Conservation (phyloP, 2,888 invertebrate genomes). For the Hydrotaea cyrtoneurina region DNA sequence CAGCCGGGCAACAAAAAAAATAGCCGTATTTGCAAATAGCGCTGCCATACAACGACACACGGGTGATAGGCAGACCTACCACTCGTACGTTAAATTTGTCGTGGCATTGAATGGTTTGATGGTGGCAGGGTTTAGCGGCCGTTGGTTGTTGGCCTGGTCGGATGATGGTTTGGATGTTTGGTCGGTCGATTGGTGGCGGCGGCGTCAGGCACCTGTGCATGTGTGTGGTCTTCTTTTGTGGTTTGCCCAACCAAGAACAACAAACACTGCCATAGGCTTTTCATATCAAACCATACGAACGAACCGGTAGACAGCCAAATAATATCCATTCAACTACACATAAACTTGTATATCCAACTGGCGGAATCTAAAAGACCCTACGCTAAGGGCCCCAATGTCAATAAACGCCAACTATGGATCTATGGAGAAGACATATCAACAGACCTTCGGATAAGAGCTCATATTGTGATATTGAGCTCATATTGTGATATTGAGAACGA, state of each 20-base stretch:
- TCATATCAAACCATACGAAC: slow-evolving; percentile 41
- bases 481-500: too few species aligned
- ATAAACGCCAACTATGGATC: too few species aligned
- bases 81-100: slow-evolving; percentile 25
- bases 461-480: too few species aligned
- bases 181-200: slow-evolving; percentile 30
- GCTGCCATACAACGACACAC: not conserved
- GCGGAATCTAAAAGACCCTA: too few species aligned
- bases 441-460: too few species aligned
- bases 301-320: slow-evolving; percentile 49
- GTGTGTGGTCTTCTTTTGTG: slow-evolving; percentile 64
- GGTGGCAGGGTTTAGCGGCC: not conserved
- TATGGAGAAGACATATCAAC: too few species aligned
- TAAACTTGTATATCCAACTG: not conserved
- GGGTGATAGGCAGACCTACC: not conserved
- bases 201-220: slow-evolving; percentile 63
- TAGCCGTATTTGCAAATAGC: slow-evolving; percentile 56
- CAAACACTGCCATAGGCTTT: slow-evolving; percentile 55
- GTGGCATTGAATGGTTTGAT: slow-evolving; percentile 42
- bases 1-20: slow-evolving; percentile 9
- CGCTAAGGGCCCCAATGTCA: too few species aligned
- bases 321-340: slow-evolving; percentile 24
- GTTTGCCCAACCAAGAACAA: slow-evolving; percentile 35
- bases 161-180: slow-evolving; percentile 4
- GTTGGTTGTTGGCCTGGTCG: slow-evolving; percentile 19